Base-by-base conservation (phyloP, 1,140 invertebrate species). In the Augochlora pura region DNA sequence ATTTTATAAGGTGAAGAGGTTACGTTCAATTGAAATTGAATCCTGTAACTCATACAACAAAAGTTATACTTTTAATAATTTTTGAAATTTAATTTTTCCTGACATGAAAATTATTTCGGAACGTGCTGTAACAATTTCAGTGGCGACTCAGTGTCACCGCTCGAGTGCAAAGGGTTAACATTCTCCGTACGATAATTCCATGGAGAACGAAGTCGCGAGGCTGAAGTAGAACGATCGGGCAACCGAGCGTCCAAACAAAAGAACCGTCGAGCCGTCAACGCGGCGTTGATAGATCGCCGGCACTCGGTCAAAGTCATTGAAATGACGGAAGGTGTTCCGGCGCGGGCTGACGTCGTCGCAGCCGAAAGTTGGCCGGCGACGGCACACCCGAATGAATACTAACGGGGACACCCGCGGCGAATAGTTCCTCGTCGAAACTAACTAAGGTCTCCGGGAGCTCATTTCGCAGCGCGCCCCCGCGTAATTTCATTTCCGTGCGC, bases 401-500 rank as follows among this genome's bases (percentile, higher is more conserved):
- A 77, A 81, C 66, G 59, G 70, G 52, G 27, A 21, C n/a, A n/a
- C 42, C n/a, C 12, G 42, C 64, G 60, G 57, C 74, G 69, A 71
- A 38, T 42, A 76, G 67, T 84, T 81, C 71, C 60, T 49, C 70
- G 67, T 65, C 65, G 82, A 81, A 81, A 73, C 82, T 75, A 71
- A 74, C 77, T 71, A 77, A 64, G 74, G 57, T 77, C 67, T 69
- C 70, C 23, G 18, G 81, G 49, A 83, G 81, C 77, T 87, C 85
- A 82, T 86, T 86, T 82, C 73, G 78, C 69, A 70, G 70, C 77
- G 63, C 60, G 27, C 54, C n/a, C n/a, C n/a, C 84, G 75, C 80
- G 82, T 88, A 87, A 88, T 87, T 87, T 79, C 81, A 88, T 88
- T 88, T 86, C 72, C 84, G 75, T 71, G 77, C 76, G 75, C 80